Conservation (phyloP, 2,888 invertebrate species). For the Diarsia mendica region DNA sequence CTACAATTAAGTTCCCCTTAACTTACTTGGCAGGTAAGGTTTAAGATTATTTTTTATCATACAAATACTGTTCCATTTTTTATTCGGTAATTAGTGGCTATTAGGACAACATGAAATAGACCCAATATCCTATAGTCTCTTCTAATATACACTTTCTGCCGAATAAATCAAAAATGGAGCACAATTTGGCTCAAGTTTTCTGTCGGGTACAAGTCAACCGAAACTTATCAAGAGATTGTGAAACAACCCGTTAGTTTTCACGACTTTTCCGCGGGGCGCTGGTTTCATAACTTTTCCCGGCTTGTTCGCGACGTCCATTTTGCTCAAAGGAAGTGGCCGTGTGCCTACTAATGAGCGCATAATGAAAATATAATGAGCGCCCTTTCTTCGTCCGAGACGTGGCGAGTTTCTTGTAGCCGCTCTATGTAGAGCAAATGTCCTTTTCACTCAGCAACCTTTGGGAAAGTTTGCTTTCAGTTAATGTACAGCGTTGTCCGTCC, state of each 20-base stretch:
- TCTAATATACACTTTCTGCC: background rate
- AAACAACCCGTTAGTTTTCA: conserved; percentile 19
- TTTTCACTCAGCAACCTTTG: conserved; percentile 32
- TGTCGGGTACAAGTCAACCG: background rate
- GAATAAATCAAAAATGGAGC: background rate
- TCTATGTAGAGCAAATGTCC: conserved; percentile 55
- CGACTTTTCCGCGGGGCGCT: conserved; percentile 10
- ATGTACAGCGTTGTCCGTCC: conserved; percentile 10
- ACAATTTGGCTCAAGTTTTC: background rate
- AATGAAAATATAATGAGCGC: conserved; percentile 60
- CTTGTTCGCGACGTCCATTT: conserved; percentile 35
- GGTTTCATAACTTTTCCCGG: conserved; percentile 23
- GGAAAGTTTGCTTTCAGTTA: conserved; percentile 31
- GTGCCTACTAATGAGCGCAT: conserved; percentile 55
- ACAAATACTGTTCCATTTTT: no score
- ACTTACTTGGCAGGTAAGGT: no score
- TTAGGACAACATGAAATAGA: no score
- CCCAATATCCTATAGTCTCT: background rate
- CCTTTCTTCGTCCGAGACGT: conserved; percentile 43
- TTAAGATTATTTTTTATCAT: no score
- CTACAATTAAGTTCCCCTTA: no score
- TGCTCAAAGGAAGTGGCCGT: conserved; percentile 49
- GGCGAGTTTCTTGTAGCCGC: conserved; percentile 43
- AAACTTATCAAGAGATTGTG: background rate
- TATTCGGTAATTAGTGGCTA: no score